phyloP scores from a whole-genome alignment of 1,140 invertebrate genomes.

The Hermetia illucens region DNA sequence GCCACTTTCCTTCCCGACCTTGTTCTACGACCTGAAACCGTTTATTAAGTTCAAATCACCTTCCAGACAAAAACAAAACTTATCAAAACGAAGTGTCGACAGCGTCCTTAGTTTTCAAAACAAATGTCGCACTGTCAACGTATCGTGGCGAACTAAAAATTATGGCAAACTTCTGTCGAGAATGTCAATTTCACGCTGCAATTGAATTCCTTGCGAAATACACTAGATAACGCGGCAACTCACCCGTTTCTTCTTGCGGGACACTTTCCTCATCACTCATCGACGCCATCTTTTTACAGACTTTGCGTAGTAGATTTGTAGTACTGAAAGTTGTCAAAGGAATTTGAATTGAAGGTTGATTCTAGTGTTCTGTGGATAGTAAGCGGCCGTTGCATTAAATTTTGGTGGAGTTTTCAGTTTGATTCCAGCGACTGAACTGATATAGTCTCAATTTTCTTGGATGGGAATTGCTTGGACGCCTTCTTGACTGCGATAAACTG shows the following conservation, averaged over 20 bases:
- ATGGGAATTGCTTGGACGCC: too few relatives aligned
- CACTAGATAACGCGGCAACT: conserved; percentile 7
- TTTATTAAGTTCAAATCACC: conserved; percentile 1
- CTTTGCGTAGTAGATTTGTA: too few relatives aligned
- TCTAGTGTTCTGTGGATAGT: too few relatives aligned
- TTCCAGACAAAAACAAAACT: not conserved
- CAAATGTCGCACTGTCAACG: not conserved
- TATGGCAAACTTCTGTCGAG: not conserved
- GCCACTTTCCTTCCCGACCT: conserved; percentile 19
- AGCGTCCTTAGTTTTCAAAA: too few relatives aligned
- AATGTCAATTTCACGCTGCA: conserved; percentile 1
- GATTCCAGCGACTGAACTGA: too few relatives aligned
- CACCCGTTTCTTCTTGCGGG: conserved; percentile 20
- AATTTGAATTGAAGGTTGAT: too few relatives aligned
- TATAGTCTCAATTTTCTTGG: too few relatives aligned
- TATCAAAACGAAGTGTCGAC: conserved; percentile 1
- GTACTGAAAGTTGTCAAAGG: too few relatives aligned
- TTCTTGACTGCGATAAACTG: too few relatives aligned
- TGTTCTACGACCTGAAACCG: conserved; percentile 19
- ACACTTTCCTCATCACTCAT: conserved; percentile 19
- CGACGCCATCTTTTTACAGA: conserved; percentile 26
- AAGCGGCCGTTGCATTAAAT: too few relatives aligned
- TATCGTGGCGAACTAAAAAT: not conserved
- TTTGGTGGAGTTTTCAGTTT: too few relatives aligned
- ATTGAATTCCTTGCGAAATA: conserved; percentile 1